Percentiles rank a stretch among this genome's conserved stretches.
Conservation (phyloP, 2,797 vertebrate species). For the Danio albolineatus region DNA sequence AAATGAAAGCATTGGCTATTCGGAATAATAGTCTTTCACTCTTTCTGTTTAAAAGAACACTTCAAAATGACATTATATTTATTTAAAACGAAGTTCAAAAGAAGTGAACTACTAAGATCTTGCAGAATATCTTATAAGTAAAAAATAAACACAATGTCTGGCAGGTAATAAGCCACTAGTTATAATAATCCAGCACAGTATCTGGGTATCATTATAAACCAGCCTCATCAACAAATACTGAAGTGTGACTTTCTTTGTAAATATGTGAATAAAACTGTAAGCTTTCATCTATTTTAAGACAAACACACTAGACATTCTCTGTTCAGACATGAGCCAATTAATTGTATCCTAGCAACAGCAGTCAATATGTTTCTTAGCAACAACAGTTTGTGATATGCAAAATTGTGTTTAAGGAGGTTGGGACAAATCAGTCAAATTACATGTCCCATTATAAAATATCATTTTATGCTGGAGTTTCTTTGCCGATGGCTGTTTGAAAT, state of each 20-base stretch:
- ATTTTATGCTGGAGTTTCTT: constrained; percentile 23
- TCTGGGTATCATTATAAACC: constrained; percentile 1
- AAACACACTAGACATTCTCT: constrained; percentile 54
- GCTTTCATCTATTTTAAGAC: constrained; percentile 63
- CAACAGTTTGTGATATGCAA: constrained; percentile 70
- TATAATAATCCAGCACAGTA: background rate
- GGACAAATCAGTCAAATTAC: constrained; percentile 38
- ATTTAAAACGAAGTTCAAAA: no score
- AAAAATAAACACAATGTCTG: no score
- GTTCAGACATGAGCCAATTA: constrained; percentile 78
- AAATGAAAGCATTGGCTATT: no score
- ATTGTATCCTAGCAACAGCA: constrained; percentile 79
- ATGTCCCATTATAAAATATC: constrained; percentile 26
- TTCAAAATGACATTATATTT: no score
- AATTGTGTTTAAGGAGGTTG: constrained; percentile 56
- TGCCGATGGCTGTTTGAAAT: background rate
- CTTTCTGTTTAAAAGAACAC: no score
- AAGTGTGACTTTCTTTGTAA: constrained; percentile 39
- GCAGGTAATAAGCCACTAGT: no score
- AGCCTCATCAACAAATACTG: constrained; percentile 18
- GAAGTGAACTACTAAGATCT: no score
- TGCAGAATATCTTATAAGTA: no score
- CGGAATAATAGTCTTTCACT: no score
- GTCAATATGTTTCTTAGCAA: constrained; percentile 81
- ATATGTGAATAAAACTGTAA: constrained; percentile 47